Percentiles rank a stretch among this genome's conserved stretches.
These are phyloP conservation scores for Tadarida brasiliensis DNA, from an alignment of 2,797 vertebrate genomes.

Conservation along the genomic window DNA sequence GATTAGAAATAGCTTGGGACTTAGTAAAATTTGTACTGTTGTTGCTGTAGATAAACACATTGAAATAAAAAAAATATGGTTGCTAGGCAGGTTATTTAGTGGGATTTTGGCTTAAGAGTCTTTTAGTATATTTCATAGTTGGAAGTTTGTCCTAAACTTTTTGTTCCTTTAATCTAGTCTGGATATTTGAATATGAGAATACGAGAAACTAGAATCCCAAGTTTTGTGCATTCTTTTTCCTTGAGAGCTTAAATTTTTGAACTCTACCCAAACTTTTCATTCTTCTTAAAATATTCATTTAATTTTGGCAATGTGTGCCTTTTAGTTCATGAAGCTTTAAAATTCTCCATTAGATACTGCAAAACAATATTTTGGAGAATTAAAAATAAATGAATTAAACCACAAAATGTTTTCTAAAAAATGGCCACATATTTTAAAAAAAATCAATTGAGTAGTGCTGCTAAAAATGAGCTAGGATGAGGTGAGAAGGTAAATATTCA, in stretches of 20 bases:
- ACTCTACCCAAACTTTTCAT: slow-evolving; percentile 62
- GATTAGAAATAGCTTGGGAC: slow-evolving; percentile 21
- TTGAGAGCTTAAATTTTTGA: slow-evolving; percentile 59
- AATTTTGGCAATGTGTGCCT: slow-evolving; percentile 65
- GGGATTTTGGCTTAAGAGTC: slow-evolving; percentile 10
- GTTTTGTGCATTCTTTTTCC: slow-evolving; percentile 41
- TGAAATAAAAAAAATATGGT: slow-evolving; percentile 18
- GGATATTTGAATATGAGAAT: slow-evolving; percentile 1
- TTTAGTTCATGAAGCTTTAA: slow-evolving; percentile 59
- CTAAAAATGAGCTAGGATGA: not conserved
- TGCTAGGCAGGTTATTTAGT: not conserved
- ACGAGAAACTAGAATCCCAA: slow-evolving; percentile 30
- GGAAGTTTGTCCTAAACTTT: slow-evolving; percentile 9
- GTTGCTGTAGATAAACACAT: slow-evolving; percentile 22
- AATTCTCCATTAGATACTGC: slow-evolving; percentile 5
- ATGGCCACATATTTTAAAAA: not conserved
- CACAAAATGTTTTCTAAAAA: slow-evolving; percentile 57
- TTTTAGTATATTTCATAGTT: not conserved
- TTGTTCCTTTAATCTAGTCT: not conserved
- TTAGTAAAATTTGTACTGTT: slow-evolving; percentile 34
- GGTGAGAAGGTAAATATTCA: not conserved
- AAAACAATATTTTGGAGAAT: slow-evolving; percentile 41
- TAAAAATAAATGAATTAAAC: slow-evolving; percentile 61
- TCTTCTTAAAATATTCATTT: slow-evolving; percentile 42
- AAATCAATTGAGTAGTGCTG: not conserved